These are phyloP conservation scores for Uloborus plumipes DNA, from an alignment of 2,888 invertebrate species.

Conservation along the genomic window DNA sequence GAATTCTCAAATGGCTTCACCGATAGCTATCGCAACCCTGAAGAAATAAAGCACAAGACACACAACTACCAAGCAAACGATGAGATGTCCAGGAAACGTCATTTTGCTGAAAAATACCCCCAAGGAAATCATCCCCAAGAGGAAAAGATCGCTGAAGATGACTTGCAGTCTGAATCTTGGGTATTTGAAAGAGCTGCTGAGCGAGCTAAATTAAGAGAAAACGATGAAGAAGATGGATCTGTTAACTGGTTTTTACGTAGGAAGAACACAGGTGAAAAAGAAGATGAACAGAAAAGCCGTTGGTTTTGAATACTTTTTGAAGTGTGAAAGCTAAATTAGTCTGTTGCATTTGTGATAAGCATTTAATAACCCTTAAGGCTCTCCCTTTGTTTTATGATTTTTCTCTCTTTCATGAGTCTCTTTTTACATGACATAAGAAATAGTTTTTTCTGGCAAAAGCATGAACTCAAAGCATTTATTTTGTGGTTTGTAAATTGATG, in stretches of 20 bases:
- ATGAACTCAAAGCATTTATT: no score
- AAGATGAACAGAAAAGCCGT: background rate
- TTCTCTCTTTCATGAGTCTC: background rate
- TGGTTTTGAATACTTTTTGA: background rate
- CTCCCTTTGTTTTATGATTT: background rate
- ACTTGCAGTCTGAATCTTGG: slow-evolving; percentile 23
- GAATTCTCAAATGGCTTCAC: background rate
- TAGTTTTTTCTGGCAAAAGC: no score
- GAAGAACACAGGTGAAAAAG: background rate
- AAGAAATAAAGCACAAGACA: background rate
- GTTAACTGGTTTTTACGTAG: slow-evolving; percentile 4
- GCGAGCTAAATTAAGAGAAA: slow-evolving; percentile 14
- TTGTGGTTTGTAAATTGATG: no score
- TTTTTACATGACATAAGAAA: background rate
- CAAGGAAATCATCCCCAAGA: background rate
- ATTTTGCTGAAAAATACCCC: background rate
- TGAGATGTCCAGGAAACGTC: background rate
- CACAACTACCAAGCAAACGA: background rate
- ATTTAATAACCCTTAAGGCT: background rate
- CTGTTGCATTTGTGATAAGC: background rate
- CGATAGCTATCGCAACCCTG: background rate
- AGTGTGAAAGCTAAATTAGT: background rate
- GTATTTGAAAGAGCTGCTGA: slow-evolving; percentile 28
- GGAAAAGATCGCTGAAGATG: background rate
- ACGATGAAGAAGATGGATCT: slow-evolving; percentile 2